phyloP scores from a whole-genome alignment of 2,113 vertebrate genomes.

The Aphelocoma coerulescens region DNA sequence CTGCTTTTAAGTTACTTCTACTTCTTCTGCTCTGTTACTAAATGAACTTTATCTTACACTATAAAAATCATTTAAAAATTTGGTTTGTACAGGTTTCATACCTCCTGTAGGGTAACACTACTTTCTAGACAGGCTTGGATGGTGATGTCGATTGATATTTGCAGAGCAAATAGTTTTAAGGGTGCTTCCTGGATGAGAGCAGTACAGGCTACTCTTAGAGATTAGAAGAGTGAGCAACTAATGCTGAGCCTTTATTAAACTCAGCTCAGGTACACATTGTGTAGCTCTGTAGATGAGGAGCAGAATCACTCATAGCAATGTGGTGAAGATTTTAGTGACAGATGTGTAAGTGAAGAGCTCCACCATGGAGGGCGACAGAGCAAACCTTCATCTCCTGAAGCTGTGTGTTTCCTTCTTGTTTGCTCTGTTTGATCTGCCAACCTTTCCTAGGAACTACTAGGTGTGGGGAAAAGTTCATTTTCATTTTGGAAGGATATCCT shows the following conservation, averaged over 20 bases:
- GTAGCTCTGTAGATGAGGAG: not conserved
- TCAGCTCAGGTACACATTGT: not conserved
- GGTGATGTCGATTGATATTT: not conserved
- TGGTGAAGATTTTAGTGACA: not conserved
- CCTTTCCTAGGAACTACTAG: not conserved
- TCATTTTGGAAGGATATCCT: not conserved
- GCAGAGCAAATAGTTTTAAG: not conserved
- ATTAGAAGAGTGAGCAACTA: not conserved
- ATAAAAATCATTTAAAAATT: fast-evolving
- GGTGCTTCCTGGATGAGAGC: not conserved
- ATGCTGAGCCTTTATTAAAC: not conserved
- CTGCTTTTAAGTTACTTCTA: not conserved
- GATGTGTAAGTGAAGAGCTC: not conserved
- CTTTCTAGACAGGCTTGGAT: not conserved
- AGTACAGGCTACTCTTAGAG: not conserved
- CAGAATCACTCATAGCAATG: not conserved
- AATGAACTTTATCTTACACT: not conserved
- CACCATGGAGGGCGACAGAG: not conserved
- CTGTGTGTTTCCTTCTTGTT: not conserved
- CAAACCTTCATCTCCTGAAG: not conserved
- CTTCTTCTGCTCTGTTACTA: not conserved
- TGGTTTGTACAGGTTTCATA: not conserved
- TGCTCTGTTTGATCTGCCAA: not conserved
- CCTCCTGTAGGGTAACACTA: not conserved
- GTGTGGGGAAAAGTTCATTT: not conserved